Evolutionary conservation across 30 jellyfish, hydroid and myxozoan genomes (phyloP).

Genomic region (Sanderia malayensis): DNA sequence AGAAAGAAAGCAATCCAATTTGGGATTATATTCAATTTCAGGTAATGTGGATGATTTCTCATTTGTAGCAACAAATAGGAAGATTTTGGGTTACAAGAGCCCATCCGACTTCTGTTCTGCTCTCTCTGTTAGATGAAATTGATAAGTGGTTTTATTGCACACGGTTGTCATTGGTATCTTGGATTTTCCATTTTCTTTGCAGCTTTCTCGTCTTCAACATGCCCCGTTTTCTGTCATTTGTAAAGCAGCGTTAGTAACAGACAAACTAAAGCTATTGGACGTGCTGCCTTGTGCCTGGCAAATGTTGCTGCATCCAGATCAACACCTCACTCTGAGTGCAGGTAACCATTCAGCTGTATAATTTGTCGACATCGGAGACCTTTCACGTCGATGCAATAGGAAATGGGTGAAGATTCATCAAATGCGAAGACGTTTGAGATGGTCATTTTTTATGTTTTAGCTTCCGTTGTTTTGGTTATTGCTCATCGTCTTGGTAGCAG

Average conservation of each 20-base stretch:
- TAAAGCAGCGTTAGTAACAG: slow-evolving; percentile 86
- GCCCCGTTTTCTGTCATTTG: slow-evolving; percentile 77
- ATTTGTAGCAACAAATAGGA: no score
- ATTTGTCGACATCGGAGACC: no score
- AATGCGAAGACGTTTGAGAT: no score
- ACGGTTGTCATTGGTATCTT: background rate
- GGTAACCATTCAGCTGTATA: slow-evolving; percentile 48
- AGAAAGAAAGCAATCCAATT: slow-evolving; percentile 20
- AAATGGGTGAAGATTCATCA: no score
- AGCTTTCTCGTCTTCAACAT: slow-evolving; percentile 69
- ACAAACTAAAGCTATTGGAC: slow-evolving; percentile 57
- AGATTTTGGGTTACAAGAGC: no score
- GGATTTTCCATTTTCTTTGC: background rate
- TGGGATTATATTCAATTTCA: slow-evolving; percentile 31
- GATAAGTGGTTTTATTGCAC: no score
- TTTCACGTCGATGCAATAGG: no score
- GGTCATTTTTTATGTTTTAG: slow-evolving; percentile 23
- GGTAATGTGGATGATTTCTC: no score
- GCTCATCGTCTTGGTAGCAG: slow-evolving; percentile 59
- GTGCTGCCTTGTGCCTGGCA: slow-evolving; percentile 88
- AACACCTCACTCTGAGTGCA: slow-evolving; percentile 75
- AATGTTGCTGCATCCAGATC: slow-evolving; percentile 64
- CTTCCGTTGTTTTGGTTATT: slow-evolving; percentile 73
- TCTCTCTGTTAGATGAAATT: no score
- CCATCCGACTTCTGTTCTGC: no score